Percentiles rank a stretch among this genome's conserved stretches.
phyloP scores from a whole-genome alignment of 2,797 vertebrate genomes.

The Acestrorhynchus altus region DNA sequence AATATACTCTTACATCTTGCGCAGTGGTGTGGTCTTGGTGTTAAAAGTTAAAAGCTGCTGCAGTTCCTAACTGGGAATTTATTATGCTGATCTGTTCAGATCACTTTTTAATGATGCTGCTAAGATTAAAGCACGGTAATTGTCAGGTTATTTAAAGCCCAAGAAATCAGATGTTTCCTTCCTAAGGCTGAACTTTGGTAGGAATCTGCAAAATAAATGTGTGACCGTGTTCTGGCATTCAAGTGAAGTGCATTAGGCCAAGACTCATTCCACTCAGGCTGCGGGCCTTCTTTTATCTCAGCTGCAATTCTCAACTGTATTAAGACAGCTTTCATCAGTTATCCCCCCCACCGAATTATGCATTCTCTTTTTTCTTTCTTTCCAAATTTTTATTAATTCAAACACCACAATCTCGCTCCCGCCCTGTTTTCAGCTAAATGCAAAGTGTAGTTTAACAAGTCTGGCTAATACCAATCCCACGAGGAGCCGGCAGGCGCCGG shows the following conservation, averaged over 20 bases:
- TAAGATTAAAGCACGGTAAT: slow-evolving; percentile 34
- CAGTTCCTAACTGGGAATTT: slow-evolving; percentile 8
- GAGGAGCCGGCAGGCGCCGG: slow-evolving; percentile 55
- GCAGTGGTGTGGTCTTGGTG: slow-evolving; percentile 3
- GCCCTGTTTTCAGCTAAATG: slow-evolving; percentile 68
- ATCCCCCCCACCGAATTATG: slow-evolving; percentile 66
- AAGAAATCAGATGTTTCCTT: slow-evolving; percentile 24
- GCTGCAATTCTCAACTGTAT: slow-evolving; percentile 65
- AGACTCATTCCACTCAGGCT: slow-evolving; percentile 54
- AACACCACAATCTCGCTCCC: slow-evolving; percentile 61
- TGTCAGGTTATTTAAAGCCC: slow-evolving; percentile 28
- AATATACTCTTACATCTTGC: background rate
- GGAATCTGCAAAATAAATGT: slow-evolving; percentile 41
- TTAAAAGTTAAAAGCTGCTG: slow-evolving; percentile 1
- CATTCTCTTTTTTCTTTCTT: slow-evolving; percentile 76
- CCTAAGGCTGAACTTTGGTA: slow-evolving; percentile 22
- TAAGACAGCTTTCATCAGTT: slow-evolving; percentile 76
- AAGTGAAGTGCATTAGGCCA: slow-evolving; percentile 59
- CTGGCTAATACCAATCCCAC: slow-evolving; percentile 69
- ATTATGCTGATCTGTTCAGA: slow-evolving; percentile 22
- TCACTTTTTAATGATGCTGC: background rate
- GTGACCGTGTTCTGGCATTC: slow-evolving; percentile 36
- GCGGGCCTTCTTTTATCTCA: slow-evolving; percentile 54
- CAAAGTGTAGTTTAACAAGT: slow-evolving; percentile 78
- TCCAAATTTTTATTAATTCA: slow-evolving; percentile 74